Evolutionary conservation across 1,140 invertebrate genomes (phyloP).

Genomic region (Apis laboriosa): DNA sequence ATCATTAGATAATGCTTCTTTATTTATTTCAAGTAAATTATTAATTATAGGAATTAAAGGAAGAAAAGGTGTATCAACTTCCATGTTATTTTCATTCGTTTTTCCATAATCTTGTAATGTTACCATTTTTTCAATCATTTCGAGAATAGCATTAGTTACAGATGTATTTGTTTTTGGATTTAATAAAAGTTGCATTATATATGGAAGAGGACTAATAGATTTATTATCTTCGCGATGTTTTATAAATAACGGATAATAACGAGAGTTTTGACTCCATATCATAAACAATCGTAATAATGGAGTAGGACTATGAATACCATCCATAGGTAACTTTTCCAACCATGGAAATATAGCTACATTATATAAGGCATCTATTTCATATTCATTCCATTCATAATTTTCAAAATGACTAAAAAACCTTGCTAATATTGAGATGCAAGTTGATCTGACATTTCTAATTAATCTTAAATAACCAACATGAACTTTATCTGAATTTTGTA

Average conservation of each 20-base stretch:
- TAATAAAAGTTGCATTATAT: constrained; percentile 86
- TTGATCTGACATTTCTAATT: constrained; percentile 86
- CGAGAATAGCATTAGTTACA: constrained; percentile 87
- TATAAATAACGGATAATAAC: constrained; percentile 87
- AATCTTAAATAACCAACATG: constrained; percentile 84
- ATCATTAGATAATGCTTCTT: constrained; percentile 69
- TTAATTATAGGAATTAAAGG: constrained; percentile 60
- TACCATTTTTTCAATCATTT: constrained; percentile 90
- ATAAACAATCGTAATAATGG: constrained; percentile 89
- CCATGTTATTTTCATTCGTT: constrained; percentile 74
- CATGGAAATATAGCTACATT: constrained; percentile 91
- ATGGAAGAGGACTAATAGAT: constrained; percentile 82
- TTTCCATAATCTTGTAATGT: constrained; percentile 84
- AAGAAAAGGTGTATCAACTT: constrained; percentile 64
- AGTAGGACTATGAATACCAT: constrained; percentile 92
- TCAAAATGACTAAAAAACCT: constrained; percentile 92
- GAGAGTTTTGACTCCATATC: constrained; percentile 88
- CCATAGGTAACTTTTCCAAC: constrained; percentile 87
- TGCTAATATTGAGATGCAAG: constrained; percentile 83
- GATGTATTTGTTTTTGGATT: constrained; percentile 84
- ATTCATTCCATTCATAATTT: constrained; percentile 86
- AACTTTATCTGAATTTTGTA: constrained; percentile 81
- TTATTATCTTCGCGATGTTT: constrained; percentile 81
- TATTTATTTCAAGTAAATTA: constrained; percentile 64
- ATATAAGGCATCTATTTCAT: constrained; percentile 89